Percentiles rank a stretch among this genome's conserved stretches.
These are phyloP conservation scores for Simalia tracyae DNA, from an alignment of 2,797 vertebrate genomes.

Conservation along the genomic window DNA sequence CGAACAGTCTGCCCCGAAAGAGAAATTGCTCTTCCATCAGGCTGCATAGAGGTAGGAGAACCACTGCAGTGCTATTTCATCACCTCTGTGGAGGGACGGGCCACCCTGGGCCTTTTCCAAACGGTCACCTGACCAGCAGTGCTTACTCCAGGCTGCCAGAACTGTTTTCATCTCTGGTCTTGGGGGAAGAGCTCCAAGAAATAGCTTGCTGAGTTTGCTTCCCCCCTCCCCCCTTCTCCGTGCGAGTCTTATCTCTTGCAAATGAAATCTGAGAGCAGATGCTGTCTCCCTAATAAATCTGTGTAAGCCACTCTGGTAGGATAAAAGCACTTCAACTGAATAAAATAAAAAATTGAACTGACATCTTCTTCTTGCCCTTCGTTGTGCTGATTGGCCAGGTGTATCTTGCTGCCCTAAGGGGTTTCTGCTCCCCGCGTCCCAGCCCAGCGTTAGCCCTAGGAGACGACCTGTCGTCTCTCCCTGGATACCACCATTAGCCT, in stretches of 20 bases:
- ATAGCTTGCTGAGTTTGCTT: background rate
- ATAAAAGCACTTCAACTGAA: background rate
- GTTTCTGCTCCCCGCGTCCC: too few relatives aligned
- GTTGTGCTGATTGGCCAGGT: background rate
- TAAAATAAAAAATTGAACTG: background rate
- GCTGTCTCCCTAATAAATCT: background rate
- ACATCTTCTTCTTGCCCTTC: background rate
- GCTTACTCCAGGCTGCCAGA: background rate
- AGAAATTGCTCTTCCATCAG: background rate
- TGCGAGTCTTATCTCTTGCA: background rate
- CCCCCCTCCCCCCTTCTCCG: background rate
- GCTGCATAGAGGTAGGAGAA: background rate
- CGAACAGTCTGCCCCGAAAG: background rate
- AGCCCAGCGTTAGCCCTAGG: background rate
- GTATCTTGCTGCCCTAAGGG: too few relatives aligned
- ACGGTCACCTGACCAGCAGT: background rate
- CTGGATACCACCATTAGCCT: background rate
- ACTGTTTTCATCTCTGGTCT: background rate
- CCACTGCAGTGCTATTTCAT: background rate
- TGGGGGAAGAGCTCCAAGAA: background rate
- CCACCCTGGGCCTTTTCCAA: background rate
- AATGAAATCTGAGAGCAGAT: background rate
- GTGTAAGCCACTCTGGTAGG: background rate
- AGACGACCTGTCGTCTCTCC: background rate
- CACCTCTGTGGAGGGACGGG: background rate